Evolutionary conservation across 2,888 invertebrate genomes (phyloP).

Genomic region (Eristalinus aeneus): DNA sequence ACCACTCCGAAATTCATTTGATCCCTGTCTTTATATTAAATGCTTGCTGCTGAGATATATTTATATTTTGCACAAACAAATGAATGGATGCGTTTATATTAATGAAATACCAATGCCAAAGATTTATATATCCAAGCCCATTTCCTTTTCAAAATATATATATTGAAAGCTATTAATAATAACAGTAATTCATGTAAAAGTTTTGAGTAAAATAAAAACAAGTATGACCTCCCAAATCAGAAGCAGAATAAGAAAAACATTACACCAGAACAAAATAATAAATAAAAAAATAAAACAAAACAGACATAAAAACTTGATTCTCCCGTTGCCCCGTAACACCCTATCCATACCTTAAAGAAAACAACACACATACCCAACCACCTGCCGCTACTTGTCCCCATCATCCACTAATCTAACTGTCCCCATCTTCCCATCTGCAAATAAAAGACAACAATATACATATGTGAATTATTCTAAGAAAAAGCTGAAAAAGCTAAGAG

Average conservation of each 20-base stretch:
- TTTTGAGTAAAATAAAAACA: no score
- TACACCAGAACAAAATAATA: no score
- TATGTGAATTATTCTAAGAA: slow-evolving; percentile 36
- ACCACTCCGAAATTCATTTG: neutral
- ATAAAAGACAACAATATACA: slow-evolving; percentile 17
- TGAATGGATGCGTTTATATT: slow-evolving; percentile 42
- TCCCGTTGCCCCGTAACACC: no score
- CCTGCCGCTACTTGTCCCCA: neutral
- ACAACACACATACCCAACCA: no score
- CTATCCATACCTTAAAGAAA: no score
- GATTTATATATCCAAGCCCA: neutral
- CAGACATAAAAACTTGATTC: no score
- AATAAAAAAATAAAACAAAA: no score
- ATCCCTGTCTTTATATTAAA: neutral
- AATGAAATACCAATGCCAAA: slow-evolving; percentile 17
- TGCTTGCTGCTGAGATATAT: neutral
- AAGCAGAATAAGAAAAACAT: no score
- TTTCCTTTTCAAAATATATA: no score
- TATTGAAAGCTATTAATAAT: neutral
- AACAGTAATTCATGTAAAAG: slow-evolving; percentile 36
- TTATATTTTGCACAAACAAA: slow-evolving; percentile 44
- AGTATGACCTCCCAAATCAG: no score
- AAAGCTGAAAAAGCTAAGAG: neutral
- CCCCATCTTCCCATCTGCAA: neutral
- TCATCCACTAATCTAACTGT: neutral